Evolutionary conservation across 2,888 invertebrate species (phyloP), one percentile per base, ranked within the genome.

Genomic region (Tinea semifulvella): DNA sequence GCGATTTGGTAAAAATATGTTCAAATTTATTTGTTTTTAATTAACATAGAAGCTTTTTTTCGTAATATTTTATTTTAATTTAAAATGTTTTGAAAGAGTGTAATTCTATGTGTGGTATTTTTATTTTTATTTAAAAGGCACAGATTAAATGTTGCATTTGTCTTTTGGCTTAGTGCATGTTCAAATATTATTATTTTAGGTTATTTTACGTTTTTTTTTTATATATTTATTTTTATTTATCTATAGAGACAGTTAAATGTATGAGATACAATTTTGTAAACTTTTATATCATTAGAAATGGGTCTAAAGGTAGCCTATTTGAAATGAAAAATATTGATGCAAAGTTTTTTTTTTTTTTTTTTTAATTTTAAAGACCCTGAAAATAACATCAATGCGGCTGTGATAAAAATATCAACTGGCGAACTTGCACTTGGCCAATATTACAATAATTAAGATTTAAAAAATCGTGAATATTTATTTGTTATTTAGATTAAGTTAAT

Each of bases 361-460:
- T n/a, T n/a, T n/a, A n/a, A n/a, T n/a, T 31, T 13, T n/a, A 31
- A 31, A n/a, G 6, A 14, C 36, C 36, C 18, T 18, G 7, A 7
- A 36, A 18, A 28, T 17, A 16, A 75, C 76, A 79, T 76, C 72
- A 73, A 65, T 54, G 61, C 60, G 79, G 79, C 79, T 79, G 79
- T 79, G 79, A 80, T 75, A 75, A 38, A 43, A 19, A 22, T 11
- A 11, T 31, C 13, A 11, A 7, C 11, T 31, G 4, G 13, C n/a
- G 40, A 40, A 40, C 22, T 4, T 40, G 40, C 40, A 19, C 17
- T 40, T 7, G 11, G 22, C 22, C 36, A 14, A 36, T 18, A 11
- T 28, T 28, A 8, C 6, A 28, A 11, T 28, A 28, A 28, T 35
- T 13, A 13, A 11, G 11, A 5, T 35, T 35, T 35, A 35, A 16